Conservation (phyloP, 2,888 invertebrate genomes). For the Griposia aprilina region DNA sequence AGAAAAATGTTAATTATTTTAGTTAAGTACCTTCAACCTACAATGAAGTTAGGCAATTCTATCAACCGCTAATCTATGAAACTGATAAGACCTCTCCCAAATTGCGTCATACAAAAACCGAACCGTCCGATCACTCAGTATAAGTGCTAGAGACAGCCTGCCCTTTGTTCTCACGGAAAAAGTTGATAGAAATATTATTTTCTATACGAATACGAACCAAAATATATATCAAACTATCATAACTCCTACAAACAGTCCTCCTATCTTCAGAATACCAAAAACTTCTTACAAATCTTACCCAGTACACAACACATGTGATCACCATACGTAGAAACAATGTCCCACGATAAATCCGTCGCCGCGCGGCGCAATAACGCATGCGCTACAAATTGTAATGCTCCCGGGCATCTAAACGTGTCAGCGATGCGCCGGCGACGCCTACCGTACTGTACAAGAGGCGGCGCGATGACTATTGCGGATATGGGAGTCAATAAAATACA, state of each 20-base stretch:
- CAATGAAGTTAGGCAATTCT: no score
- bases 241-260: neutral
- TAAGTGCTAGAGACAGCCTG: no score
- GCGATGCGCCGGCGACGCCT: constrained; percentile 58
- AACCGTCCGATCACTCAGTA: no score
- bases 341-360: constrained; percentile 78
- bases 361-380: constrained; percentile 61
- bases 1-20: no score
- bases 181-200: constrained; percentile 40
- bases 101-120: no score
- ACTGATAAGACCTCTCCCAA: neutral
- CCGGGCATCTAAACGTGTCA: constrained; percentile 71
- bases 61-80: neutral
- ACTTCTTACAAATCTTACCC: constrained; percentile 20
- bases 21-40: no score
- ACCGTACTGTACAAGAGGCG: constrained; percentile 28
- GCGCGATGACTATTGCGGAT: constrained; percentile 58
- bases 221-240: constrained; percentile 21
- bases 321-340: constrained; percentile 69
- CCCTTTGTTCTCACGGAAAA: neutral
- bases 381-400: constrained; percentile 73
- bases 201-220: neutral
- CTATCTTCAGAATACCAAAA: neutral
- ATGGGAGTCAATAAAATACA: constrained; percentile 40
- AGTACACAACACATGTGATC: constrained; percentile 61